Evolutionary conservation across 2,888 invertebrate species (phyloP), one percentile per base, ranked within the genome.

Genomic region (Acleris emargana): DNA sequence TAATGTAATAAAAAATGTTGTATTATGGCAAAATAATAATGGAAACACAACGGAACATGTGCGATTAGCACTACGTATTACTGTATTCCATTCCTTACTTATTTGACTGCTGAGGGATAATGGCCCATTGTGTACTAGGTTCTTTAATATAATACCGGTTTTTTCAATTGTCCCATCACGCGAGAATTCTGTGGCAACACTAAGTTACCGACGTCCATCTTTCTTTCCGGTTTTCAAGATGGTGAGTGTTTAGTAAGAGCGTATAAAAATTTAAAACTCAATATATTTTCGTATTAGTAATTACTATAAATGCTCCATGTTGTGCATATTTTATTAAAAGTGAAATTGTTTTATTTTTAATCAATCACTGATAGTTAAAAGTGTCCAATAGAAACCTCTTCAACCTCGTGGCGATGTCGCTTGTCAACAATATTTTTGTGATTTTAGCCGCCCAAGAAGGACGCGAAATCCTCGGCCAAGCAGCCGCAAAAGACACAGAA

Each of bases 401-500:
- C 43, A 77, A 83, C 91, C 91, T 89, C 91, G 91, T 91, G 91
- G 91, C 82, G 68, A 63, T 70, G 72, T 76, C 76, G 77, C 71
- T 75, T 79, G 73, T 81, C 76, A 80, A 78, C 73, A 69, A 71
- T 76, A 67, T 75, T 79, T 76, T 83, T 84, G 72, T 81, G 75
- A 79, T 93, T 95, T 77, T 87, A 97, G 98, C 97, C 97, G 87
- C 97, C 98, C 77, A 98, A 98, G 89, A 98, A 98, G 94, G 97
- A 98, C 92, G 93, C 97, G 18, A 98, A 98, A 92, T 94, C 96
- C 80, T 96, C 96, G 89, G 96, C 97, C 69, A 98, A 98, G 89
- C 97, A 97, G 93, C 97, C 98, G 71, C 97, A 97, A 82, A 98
- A 97, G 87, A 97, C 97, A 73, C 97, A 97, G 79, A 98, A 98